Evolutionary conservation across 2,888 invertebrate genomes (phyloP).

Genomic region (Balanococcus diminutus): DNA sequence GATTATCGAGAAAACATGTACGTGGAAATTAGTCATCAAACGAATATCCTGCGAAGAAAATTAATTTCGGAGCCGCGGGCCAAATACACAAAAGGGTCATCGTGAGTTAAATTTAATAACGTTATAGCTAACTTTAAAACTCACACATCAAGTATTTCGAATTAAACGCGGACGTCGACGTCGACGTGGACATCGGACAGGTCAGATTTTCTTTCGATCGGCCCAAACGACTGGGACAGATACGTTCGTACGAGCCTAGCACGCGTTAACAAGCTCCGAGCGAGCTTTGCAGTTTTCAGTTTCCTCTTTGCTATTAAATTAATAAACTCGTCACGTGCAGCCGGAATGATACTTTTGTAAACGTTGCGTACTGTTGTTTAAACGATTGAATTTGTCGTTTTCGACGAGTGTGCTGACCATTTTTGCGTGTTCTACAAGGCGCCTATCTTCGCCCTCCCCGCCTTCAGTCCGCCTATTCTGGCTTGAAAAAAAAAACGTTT

Average conservation of each 20-base stretch:
- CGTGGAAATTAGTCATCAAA: slow-evolving; percentile 28
- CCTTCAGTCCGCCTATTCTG: neutral
- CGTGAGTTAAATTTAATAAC: slow-evolving; percentile 37
- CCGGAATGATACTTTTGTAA: slow-evolving; percentile 16
- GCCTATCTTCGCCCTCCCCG: too few species aligned
- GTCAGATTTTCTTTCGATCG: neutral
- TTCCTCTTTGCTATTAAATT: slow-evolving; percentile 34
- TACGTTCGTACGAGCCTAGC: neutral
- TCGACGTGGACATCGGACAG: too few species aligned
- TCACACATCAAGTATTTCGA: slow-evolving; percentile 21
- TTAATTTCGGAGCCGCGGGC: slow-evolving; percentile 1
- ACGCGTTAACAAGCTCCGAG: neutral
- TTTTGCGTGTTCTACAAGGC: neutral
- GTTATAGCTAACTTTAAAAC: slow-evolving; percentile 18
- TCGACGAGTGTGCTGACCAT: neutral
- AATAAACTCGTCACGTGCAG: slow-evolving; percentile 38
- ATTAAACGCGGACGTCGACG: too few species aligned
- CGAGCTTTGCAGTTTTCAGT: neutral
- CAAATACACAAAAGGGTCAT: neutral
- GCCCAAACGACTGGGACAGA: neutral
- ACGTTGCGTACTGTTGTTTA: slow-evolving; percentile 26
- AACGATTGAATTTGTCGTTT: slow-evolving; percentile 24
- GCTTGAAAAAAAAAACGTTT: neutral
- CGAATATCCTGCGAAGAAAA: slow-evolving; percentile 1
- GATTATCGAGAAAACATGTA: neutral